Evolutionary conservation across 2,113 vertebrate species (phyloP), one percentile per base, ranked within the genome.

Genomic region (Carassius gibelio): DNA sequence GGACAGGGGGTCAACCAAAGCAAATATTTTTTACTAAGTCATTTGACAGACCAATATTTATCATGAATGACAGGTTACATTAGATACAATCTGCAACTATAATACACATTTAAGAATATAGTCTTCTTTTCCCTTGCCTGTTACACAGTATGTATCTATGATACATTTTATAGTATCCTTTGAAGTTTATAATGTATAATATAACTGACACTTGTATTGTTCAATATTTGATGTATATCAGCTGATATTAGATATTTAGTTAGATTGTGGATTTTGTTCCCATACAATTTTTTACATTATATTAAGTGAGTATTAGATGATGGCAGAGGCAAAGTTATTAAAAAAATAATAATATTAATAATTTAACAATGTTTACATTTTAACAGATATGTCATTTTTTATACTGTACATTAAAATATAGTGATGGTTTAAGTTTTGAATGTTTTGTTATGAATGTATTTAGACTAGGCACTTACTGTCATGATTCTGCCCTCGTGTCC

Each of bases 1-100:
- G 38, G 6, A 42, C 38, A 42, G 38, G 38, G 68, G 36, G 80
- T 57, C 21, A 55, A 68, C 21, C 15, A 8, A 71, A 78, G 79
- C 83, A 45, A 62, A 85, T 50, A 55, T 71, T 77, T 30, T 36
- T 50, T 45, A 64, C 61, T 52, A 7, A 59, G 10, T 64, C 59
- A 76, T 48, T 34, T 23, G 21, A 45, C 59, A 36, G 8, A 8
- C 17, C 55, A 78, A 55, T 17, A 79, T 79, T 55, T 38, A 34
- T 59, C n/a, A 38, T 34, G 21, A 79, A 79, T 61, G 30, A 23
- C 10, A 59, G 9, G 15, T 78, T 38, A 45, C 2, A 45, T 45
- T 45, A 7, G 4, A 36, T 69, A 48, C 21, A 75, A 50, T 48
- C 5, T 23, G 48, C n/a, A 50, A 52, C 74, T 75, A 2, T 13